Evolutionary conservation across 2,888 invertebrate genomes (phyloP), one percentile per base, ranked within the genome.

Genomic region (Synanthedon formicaeformis): DNA sequence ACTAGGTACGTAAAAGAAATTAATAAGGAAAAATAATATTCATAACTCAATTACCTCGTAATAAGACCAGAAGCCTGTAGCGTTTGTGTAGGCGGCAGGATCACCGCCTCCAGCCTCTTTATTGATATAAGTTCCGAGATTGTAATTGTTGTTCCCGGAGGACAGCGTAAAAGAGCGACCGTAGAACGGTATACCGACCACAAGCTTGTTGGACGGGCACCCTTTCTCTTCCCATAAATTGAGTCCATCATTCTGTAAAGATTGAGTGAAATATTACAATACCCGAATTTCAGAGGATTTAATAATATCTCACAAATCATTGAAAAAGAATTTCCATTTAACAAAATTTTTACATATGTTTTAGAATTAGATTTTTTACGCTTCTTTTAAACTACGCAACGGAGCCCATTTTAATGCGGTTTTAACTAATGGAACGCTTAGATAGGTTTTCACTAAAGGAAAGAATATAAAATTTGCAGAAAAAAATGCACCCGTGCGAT

Each of bases 181-280:
- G 73, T 96, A 96, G 83, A 96, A 95, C 0, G 96, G 96, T 52
- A 96, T 91, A 13, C 96, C 96, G 2, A 96, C 95, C 0, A 96
- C 92, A 45, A 96, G 81, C 77, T 96, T 96, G 74, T 95, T 93
- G 1, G 94, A 91, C 0, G 95, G 93, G 61, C 96, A 96, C 2
- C 96, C 96, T 83, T 93, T 93, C 63, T 95, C 93, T 61, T 95
- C 96, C 96, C 96, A 97, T 14, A 96, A 82, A 55, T 91, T 89
- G 13, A 96, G 88, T 34, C 96, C 96, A 66, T 96, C 96, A 66
- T 96, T 93, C 96, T 96, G 65, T 55, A 80, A 78, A 54, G 56
- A 51, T 34, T 8, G 2, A 34, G 8, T 6, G 34, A 10, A 10
- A 10, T 34, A 34, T 34, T 8, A 10, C 0, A 34, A 34, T 34